phyloP scores from a whole-genome alignment of 2,113 vertebrate genomes.

The Hiodon tergisus region DNA sequence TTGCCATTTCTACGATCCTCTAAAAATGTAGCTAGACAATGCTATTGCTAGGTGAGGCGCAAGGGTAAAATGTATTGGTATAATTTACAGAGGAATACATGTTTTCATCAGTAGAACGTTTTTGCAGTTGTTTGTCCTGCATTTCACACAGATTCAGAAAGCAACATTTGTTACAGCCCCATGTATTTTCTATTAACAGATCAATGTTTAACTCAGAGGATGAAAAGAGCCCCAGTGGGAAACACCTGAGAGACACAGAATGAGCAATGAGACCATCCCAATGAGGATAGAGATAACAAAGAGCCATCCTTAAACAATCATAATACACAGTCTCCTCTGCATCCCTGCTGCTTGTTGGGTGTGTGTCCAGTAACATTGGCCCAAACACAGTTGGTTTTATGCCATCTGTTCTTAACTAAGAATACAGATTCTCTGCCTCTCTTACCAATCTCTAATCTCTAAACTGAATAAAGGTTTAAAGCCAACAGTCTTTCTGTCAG shows the following conservation, averaged over 20 bases:
- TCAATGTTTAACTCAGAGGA: constrained; percentile 69
- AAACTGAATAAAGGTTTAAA: too few species aligned
- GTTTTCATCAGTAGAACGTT: background rate
- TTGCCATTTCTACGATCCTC: background rate
- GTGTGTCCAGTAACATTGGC: too few species aligned
- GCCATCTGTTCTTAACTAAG: too few species aligned
- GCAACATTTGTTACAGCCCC: constrained; percentile 49
- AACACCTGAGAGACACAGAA: constrained; percentile 49
- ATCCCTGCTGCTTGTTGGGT: constrained; percentile 15
- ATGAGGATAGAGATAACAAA: constrained; percentile 38
- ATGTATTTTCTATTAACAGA: constrained; percentile 61
- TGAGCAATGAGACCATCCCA: constrained; percentile 50
- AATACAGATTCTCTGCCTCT: too few species aligned
- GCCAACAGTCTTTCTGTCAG: too few species aligned
- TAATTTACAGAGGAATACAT: background rate
- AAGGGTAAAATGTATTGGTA: background rate
- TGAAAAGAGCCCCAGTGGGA: constrained; percentile 60
- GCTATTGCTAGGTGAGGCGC: background rate
- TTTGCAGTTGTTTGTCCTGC: background rate
- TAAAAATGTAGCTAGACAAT: too few species aligned
- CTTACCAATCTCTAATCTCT: too few species aligned
- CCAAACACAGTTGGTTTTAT: too few species aligned
- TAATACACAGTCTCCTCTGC: constrained; percentile 38
- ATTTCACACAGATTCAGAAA: constrained; percentile 53
- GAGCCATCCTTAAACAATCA: constrained; percentile 54